Base-by-base conservation (phyloP, 2,797 vertebrate species). In the Protosalanx chinensis region DNA sequence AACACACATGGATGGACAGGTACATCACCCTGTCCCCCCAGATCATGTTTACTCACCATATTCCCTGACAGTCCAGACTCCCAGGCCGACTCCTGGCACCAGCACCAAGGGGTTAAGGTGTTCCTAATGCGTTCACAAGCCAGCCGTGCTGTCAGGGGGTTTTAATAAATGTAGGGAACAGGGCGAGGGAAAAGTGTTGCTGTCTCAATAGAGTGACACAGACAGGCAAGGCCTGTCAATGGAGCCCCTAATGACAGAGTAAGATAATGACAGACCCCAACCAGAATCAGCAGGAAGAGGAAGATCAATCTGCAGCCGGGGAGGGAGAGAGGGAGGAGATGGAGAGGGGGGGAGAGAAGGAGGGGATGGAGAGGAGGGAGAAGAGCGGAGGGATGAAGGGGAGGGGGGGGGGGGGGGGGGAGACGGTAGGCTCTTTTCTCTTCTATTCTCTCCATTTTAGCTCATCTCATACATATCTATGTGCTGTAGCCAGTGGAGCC, bases 221-320 rank as follows among this genome's bases (percentile, higher is more conserved):
- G 95, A 94, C 94, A 94, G 95, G 94, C 95, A 94, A 85, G 87
- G 91, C 90, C 89, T 93, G 91, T 93, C 91, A 96, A 95, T 97
- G 96, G 94, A 97, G 95, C 96, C 94, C 94, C 94, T 98, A 98
- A 99, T 99, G 97, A 99, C 96, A 98, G 97, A 97, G 96, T 95
- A 96, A 95, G 96, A 98, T 99, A 99, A 99, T 99, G 96, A 98
- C 96, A 98, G 96, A 94, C 93, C 95, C 95, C 94, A 95, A 95
- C 95, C 94, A 94, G 94, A 96, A 98, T 95, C 95, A 98, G 96
- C 96, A 95, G 97, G 97, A 97, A 99, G 95, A 98, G 96, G 96
- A 97, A 98, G 97, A 98, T 98, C 97, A 98, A 98, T 98, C 96
- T 97, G 95, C 93, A 96, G 94, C 95, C 94, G 94, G 94, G 94